Evolutionary conservation across 2,888 invertebrate species (phyloP).

Genomic region (Strigamia transsilvanica): DNA sequence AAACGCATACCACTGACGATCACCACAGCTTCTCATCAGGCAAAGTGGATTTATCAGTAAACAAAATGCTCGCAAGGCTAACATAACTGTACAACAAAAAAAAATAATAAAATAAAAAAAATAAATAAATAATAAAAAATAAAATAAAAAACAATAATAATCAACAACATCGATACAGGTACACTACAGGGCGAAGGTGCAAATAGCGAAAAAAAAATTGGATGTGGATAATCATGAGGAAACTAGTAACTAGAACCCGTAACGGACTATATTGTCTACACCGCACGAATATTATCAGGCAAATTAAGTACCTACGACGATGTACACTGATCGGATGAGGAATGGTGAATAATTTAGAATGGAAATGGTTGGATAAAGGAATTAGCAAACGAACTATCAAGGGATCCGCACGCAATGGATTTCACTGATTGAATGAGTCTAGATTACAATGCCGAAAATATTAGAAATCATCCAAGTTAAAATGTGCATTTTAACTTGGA

Average conservation of each 20-base stretch:
- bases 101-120: constrained; percentile 9
- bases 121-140: constrained; percentile 21
- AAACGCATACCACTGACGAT: constrained; percentile 4
- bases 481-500: too few species aligned
- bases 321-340: not conserved
- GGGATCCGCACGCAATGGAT: constrained; percentile 36
- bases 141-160: constrained; percentile 16
- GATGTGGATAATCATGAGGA: not conserved
- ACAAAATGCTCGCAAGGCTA: constrained; percentile 25
- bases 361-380: constrained; percentile 34
- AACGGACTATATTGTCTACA: not conserved
- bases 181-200: not conserved
- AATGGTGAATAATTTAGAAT: not conserved
- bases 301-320: constrained; percentile 22
- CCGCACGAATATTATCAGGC: constrained; percentile 11
- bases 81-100: constrained; percentile 10
- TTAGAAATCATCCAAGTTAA: too few species aligned
- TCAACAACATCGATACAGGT: constrained; percentile 3
- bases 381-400: constrained; percentile 30
- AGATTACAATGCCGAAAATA: too few species aligned
- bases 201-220: not conserved
- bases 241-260: constrained; percentile 12
- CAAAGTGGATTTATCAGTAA: constrained; percentile 19
- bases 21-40: constrained; percentile 39
- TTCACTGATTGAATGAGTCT: constrained; percentile 15